Percentiles rank a stretch among this genome's conserved stretches.
Conservation (phyloP, 2,113 vertebrate genomes). For the Eleginops maclovinus region DNA sequence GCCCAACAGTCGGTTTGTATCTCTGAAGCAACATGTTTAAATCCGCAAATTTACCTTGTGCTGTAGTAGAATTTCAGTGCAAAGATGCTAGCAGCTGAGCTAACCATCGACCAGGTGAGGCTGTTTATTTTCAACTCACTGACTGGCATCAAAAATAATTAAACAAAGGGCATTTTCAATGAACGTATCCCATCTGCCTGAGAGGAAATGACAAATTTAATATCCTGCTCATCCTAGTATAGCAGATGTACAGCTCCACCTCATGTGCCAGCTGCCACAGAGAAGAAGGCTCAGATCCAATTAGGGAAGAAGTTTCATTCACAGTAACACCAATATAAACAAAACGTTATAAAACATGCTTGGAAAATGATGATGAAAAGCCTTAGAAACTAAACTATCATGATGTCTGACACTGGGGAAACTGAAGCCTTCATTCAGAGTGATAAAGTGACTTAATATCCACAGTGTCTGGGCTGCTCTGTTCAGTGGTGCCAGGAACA, state of each 20-base stretch:
- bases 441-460: constrained; percentile 79
- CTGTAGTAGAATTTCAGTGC: not conserved
- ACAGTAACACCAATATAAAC: constrained; percentile 21
- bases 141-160: constrained; percentile 48
- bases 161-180: constrained; percentile 34
- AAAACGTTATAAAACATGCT: not conserved
- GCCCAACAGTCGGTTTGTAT: not conserved
- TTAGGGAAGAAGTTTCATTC: constrained; percentile 39
- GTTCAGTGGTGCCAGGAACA: constrained; percentile 71
- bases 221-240: constrained; percentile 36
- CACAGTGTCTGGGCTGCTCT: constrained; percentile 65
- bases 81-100: constrained; percentile 1
- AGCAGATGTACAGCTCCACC: constrained; percentile 45
- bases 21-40: constrained; percentile 5
- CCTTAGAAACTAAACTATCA: constrained; percentile 32
- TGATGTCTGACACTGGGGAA: constrained; percentile 44
- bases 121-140: constrained; percentile 47
- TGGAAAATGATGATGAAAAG: constrained; percentile 50
- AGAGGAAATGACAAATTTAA: constrained; percentile 41
- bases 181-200: constrained; percentile 38
- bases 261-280: constrained; percentile 7
- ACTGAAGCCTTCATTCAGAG: constrained; percentile 51
- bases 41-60: not conserved
- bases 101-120: constrained; percentile 12
- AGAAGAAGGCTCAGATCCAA: constrained; percentile 15